Percentiles rank a stretch among this genome's conserved stretches.
These are phyloP conservation scores for Trichogramma evanescens DNA, from an alignment of 2,888 invertebrate genomes.

Conservation along the genomic window DNA sequence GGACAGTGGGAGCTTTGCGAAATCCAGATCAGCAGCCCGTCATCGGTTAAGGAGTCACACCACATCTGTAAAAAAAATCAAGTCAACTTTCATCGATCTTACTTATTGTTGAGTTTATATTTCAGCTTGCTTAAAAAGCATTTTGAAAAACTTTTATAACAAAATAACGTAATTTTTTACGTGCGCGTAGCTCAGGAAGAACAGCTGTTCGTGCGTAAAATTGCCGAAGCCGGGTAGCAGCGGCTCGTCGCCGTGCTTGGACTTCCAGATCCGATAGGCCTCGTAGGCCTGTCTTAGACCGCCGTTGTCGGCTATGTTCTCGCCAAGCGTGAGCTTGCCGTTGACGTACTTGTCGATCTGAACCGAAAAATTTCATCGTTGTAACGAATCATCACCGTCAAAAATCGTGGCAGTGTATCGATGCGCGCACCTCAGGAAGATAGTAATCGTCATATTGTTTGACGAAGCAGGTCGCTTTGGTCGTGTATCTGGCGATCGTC, in stretches of 20 bases:
- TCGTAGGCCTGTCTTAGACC: constrained; percentile 67
- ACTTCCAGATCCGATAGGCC: constrained; percentile 60
- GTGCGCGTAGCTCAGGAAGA: not conserved
- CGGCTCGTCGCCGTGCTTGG: constrained; percentile 55
- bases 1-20: constrained; percentile 71
- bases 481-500: constrained; percentile 68
- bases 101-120: not conserved
- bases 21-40: constrained; percentile 55
- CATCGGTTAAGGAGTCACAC: constrained; percentile 70
- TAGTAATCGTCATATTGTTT: constrained; percentile 71
- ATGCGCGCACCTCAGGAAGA: constrained; percentile 51
- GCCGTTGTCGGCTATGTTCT: constrained; percentile 80
- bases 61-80: constrained; percentile 58
- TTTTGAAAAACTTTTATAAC: not conserved
- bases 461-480: constrained; percentile 76
- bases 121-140: not conserved
- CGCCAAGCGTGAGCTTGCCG: constrained; percentile 68
- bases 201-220: constrained; percentile 66
- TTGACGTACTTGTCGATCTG: constrained; percentile 55
- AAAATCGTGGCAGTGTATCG: not conserved
- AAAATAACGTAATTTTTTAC: not conserved
- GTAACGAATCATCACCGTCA: not conserved
- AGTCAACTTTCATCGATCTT: no score
- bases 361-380: not conserved
- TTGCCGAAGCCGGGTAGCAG: constrained; percentile 68